Evolutionary conservation across 2,113 vertebrate species (phyloP).

Genomic region (Corythornis madagascariensis): DNA sequence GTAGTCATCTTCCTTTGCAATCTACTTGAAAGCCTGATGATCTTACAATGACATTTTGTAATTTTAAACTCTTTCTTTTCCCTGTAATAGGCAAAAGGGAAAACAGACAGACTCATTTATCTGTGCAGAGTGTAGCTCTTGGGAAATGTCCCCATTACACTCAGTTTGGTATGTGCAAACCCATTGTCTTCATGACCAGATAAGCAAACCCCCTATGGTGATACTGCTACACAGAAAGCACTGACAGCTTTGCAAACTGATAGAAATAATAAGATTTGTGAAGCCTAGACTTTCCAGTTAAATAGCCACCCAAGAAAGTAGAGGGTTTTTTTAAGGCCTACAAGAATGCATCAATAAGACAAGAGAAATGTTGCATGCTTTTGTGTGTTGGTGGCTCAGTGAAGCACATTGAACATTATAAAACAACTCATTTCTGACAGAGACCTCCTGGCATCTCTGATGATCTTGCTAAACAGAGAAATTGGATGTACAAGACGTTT

Average conservation of each 20-base stretch:
- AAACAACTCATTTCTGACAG: neutral
- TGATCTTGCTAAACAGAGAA: neutral
- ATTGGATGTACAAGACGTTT: neutral
- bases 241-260: neutral
- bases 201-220: neutral
- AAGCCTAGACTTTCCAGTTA: neutral
- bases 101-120: neutral
- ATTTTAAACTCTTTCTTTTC: neutral
- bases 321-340: neutral
- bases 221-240: neutral
- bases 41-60: neutral
- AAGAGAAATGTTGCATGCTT: neutral
- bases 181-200: neutral
- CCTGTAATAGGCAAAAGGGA: neutral
- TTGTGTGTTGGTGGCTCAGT: neutral
- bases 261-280: neutral
- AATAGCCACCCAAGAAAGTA: neutral
- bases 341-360: neutral
- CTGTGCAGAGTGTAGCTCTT: neutral
- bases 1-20: neutral
- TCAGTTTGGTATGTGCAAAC: neutral
- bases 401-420: neutral
- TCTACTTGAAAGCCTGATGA: neutral
- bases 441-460: neutral
- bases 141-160: neutral